These are phyloP conservation scores for Mastigias papua DNA, from an alignment of 30 jellyfish, hydroid and myxozoan species.

Conservation along the genomic window DNA sequence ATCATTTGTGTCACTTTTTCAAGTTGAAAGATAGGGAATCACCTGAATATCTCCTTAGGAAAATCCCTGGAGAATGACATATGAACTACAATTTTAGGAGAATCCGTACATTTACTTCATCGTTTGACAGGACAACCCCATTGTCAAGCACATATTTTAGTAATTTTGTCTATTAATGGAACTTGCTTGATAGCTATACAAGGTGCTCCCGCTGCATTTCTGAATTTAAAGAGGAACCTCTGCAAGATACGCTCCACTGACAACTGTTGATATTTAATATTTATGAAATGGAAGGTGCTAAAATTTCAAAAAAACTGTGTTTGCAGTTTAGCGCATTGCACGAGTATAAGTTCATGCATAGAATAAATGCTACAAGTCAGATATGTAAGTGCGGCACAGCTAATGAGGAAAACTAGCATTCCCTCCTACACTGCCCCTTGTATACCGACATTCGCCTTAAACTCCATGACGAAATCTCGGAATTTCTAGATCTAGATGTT, in stretches of 20 bases:
- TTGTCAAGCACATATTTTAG: slow-evolving; percentile 32
- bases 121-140: slow-evolving; percentile 38
- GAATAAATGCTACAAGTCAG: slow-evolving; percentile 5
- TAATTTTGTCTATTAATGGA: not conserved
- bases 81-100: slow-evolving; percentile 10
- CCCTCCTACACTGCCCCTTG: slow-evolving; percentile 67
- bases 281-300: not conserved
- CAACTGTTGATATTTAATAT: not conserved
- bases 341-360: not conserved
- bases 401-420: slow-evolving; percentile 43
- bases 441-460: slow-evolving; percentile 18
- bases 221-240: slow-evolving; percentile 19
- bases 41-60: slow-evolving; percentile 23
- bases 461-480: slow-evolving; percentile 58
- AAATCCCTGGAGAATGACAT: slow-evolving; percentile 24
- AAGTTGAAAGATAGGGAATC: slow-evolving; percentile 26
- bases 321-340: not conserved
- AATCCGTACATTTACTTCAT: slow-evolving; percentile 25
- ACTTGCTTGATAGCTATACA: not conserved
- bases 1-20: slow-evolving; percentile 36
- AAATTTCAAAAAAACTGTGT: slow-evolving; percentile 14
- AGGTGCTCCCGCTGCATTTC: not conserved
- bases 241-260: not conserved
- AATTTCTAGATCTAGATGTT: slow-evolving; percentile 42
- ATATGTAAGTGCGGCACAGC: slow-evolving; percentile 45